These are phyloP conservation scores for Oncorhynchus keta DNA, from an alignment of 2,113 vertebrate genomes.

Conservation along the genomic window DNA sequence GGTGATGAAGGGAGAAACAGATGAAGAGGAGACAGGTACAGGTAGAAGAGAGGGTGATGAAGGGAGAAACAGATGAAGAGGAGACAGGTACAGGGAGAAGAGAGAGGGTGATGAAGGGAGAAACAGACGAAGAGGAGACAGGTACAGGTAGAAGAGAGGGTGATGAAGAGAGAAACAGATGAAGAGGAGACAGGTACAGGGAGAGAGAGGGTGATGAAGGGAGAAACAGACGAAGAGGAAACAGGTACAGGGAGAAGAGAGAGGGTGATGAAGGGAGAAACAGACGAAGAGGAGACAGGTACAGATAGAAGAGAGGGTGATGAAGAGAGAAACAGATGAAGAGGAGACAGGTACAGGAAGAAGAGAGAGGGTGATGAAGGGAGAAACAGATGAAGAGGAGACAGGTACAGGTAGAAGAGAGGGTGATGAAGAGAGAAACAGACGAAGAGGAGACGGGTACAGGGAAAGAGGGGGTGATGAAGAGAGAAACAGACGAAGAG, in stretches of 20 bases:
- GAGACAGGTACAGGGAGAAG: neutral
- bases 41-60: conserved; percentile 2
- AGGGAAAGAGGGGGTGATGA: too few relatives aligned
- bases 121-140: neutral
- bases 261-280: conserved; percentile 9
- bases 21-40: neutral
- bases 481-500: too few relatives aligned
- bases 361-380: conserved; percentile 7
- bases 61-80: neutral
- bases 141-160: neutral
- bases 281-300: neutral
- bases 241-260: conserved; percentile 16
- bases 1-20: too few relatives aligned
- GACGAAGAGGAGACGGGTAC: too few relatives aligned
- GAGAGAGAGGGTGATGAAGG: neutral
- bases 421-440: neutral
- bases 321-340: neutral
- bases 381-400: conserved; percentile 11
- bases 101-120: neutral
- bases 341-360: neutral
- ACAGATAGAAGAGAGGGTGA: too few relatives aligned
- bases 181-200: neutral
- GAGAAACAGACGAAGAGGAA: neutral
- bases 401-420: neutral
- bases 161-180: too few relatives aligned